Percentiles rank a stretch among this genome's conserved stretches.
These are phyloP conservation scores for Stictocephala bisonia DNA, from an alignment of 2,888 invertebrate genomes.

Conservation along the genomic window DNA sequence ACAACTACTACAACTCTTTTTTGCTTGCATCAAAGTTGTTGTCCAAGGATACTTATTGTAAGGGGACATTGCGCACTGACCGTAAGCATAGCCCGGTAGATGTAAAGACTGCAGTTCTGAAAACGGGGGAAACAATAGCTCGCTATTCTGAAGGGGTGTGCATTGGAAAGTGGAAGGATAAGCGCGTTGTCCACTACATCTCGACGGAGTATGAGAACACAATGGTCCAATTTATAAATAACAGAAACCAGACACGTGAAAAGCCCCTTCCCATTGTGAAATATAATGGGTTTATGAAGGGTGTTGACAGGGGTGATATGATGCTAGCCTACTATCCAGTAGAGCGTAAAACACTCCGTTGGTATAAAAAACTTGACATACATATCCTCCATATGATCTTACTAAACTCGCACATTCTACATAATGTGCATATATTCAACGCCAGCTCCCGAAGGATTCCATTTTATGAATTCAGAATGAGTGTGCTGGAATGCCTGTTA, in stretches of 20 bases:
- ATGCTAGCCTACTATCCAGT: conserved; percentile 44
- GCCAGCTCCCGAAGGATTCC: neutral
- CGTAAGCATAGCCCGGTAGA: too few species aligned
- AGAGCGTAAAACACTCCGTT: conserved; percentile 31
- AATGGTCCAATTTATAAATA: conserved; percentile 12
- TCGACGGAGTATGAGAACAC: conserved; percentile 19
- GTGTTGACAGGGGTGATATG: conserved; percentile 44
- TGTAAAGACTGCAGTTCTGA: too few species aligned
- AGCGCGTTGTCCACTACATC: neutral
- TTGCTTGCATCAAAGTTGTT: too few species aligned
- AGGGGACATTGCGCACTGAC: too few species aligned
- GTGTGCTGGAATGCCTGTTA: conserved; percentile 16
- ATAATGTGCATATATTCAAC: neutral
- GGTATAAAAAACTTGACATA: conserved; percentile 44
- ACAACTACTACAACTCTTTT: too few species aligned
- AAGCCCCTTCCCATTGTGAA: conserved; percentile 38
- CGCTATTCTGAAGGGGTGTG: conserved; percentile 2
- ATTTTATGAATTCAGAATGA: conserved; percentile 19
- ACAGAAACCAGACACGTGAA: neutral
- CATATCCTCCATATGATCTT: conserved; percentile 18
- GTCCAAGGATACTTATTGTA: too few species aligned
- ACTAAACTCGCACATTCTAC: neutral
- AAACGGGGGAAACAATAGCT: too few species aligned
- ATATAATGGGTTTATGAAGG: conserved; percentile 46
- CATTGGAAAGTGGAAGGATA: conserved; percentile 31